These are phyloP conservation scores for Hestina assimilis DNA, from an alignment of 1,140 invertebrate genomes.

Conservation along the genomic window DNA sequence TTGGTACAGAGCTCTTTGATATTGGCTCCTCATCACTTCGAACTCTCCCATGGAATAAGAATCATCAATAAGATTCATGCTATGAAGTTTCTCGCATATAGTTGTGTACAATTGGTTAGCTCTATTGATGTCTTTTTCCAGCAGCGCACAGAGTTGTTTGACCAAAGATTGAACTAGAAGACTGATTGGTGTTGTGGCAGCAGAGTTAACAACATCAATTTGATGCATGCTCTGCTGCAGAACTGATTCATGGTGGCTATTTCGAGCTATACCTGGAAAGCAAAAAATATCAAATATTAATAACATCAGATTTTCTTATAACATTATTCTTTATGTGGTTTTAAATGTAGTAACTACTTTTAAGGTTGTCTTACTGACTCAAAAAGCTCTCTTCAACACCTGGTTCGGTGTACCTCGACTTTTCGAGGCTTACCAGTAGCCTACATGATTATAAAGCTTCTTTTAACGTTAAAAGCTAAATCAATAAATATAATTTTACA, in stretches of 20 bases:
- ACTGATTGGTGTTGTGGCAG: conserved; percentile 78
- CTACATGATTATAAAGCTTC: too few species aligned
- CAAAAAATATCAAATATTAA: conserved; percentile 6
- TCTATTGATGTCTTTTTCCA: conserved; percentile 79
- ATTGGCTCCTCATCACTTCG: conserved; percentile 82
- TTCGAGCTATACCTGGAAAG: conserved; percentile 56
- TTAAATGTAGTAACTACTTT: too few species aligned
- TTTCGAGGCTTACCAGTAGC: too few species aligned
- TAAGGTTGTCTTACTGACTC: too few species aligned
- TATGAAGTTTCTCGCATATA: conserved; percentile 82
- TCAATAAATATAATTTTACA: too few species aligned
- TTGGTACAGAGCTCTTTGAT: conserved; percentile 81
- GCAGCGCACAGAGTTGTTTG: conserved; percentile 80
- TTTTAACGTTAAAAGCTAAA: too few species aligned
- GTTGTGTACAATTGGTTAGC: conserved; percentile 80
- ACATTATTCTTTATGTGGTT: too few species aligned
- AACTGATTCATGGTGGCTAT: conserved; percentile 53
- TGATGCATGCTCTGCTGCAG: conserved; percentile 57
- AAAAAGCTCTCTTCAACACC: too few species aligned
- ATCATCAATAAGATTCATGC: conserved; percentile 83
- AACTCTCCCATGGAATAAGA: conserved; percentile 83
- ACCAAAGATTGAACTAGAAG: conserved; percentile 82
- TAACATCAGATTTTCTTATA: too few species aligned
- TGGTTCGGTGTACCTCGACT: too few species aligned
- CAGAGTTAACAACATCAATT: conserved; percentile 55